These are phyloP conservation scores for Catharus fuscescens DNA, from an alignment of 2,113 vertebrate species.

Conservation along the genomic window DNA sequence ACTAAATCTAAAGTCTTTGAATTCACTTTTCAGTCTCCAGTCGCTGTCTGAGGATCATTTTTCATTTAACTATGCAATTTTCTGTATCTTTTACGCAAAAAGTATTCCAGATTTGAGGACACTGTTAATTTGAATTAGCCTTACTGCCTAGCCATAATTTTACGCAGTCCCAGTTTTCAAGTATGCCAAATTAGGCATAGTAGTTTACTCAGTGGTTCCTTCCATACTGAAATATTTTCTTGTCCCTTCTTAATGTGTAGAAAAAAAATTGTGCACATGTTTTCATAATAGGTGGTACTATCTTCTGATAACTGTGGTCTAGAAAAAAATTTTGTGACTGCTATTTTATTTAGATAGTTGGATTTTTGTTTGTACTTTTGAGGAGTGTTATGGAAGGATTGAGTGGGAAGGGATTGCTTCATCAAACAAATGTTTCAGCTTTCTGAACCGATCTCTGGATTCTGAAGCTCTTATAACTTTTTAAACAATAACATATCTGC, in stretches of 20 bases:
- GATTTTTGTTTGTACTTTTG: not conserved
- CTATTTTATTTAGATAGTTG: not conserved
- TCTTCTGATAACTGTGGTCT: not conserved
- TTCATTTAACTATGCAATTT: not conserved
- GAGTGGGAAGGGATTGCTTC: not conserved
- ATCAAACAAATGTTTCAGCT: not conserved
- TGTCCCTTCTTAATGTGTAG: not conserved
- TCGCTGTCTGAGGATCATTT: not conserved
- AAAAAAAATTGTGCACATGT: not conserved
- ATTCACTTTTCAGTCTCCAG: not conserved
- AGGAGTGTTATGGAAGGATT: not conserved
- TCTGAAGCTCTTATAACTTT: not conserved
- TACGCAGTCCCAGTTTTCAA: not conserved
- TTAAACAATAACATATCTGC: not conserved
- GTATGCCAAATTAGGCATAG: not conserved
- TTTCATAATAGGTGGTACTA: not conserved
- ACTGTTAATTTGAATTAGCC: not conserved
- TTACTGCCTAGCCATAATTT: not conserved
- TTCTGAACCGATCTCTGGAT: not conserved
- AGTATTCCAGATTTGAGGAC: not conserved
- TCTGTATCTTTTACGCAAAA: not conserved
- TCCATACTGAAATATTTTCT: not conserved
- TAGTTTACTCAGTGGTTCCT: not conserved
- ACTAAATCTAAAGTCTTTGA: not conserved
- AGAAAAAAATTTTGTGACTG: not conserved